Conservation (phyloP, 2,888 invertebrate species). For the Helicoverpa assulta region DNA sequence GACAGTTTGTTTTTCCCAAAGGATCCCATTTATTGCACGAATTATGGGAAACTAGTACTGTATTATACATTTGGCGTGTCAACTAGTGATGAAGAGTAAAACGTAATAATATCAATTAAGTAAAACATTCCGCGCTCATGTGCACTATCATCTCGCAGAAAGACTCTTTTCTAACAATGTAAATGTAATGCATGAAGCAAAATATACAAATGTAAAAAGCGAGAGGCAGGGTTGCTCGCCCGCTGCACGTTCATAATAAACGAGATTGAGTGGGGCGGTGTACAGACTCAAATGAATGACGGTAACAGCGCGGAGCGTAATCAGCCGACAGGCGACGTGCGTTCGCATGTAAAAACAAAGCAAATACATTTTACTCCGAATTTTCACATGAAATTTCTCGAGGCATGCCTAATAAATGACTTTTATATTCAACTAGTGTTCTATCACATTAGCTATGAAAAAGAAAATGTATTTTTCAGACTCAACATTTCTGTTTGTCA, state of each 20-base stretch:
- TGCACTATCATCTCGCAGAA: conserved; percentile 68
- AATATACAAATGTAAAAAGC: conserved; percentile 85
- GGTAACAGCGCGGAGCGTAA: conserved; percentile 83
- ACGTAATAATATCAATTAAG: conserved; percentile 59
- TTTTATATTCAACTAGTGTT: conserved; percentile 64
- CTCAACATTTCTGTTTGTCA: conserved; percentile 47
- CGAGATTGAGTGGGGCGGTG: conserved; percentile 87
- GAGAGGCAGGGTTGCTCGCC: conserved; percentile 74
- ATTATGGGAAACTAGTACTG: background rate
- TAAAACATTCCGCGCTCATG: conserved; percentile 57
- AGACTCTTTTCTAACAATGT: conserved; percentile 76
- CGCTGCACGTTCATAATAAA: conserved; percentile 87
- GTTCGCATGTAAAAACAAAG: conserved; percentile 82
- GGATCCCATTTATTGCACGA: background rate
- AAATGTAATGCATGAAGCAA: conserved; percentile 78
- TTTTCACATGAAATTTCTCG: conserved; percentile 69
- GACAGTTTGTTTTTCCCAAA: conserved; percentile 6
- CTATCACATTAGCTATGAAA: conserved; percentile 57
- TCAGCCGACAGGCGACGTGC: conserved; percentile 84
- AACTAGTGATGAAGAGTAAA: conserved; percentile 50
- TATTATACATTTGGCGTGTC: conserved; percentile 1
- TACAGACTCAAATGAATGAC: conserved; percentile 87
- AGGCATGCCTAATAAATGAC: conserved; percentile 62
- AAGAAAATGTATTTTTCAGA: conserved; percentile 50
- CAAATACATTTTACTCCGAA: conserved; percentile 76